phyloP scores from a whole-genome alignment of 1,140 invertebrate species.

The Apis laboriosa region DNA sequence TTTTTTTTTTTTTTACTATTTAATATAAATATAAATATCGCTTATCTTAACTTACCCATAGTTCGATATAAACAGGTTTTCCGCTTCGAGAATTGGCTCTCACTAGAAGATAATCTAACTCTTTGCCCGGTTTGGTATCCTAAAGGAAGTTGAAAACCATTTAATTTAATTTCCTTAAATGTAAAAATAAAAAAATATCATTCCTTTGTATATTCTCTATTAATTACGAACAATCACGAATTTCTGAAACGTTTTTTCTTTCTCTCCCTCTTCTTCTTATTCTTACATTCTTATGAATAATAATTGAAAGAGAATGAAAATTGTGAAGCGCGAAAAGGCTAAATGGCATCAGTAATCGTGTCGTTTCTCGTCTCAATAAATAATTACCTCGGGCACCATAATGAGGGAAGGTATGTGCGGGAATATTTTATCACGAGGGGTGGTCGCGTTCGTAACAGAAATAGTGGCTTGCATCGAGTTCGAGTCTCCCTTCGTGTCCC shows the following conservation, averaged over 20 bases:
- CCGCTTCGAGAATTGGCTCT: conserved; percentile 88
- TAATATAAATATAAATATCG: neutral
- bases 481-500: conserved; percentile 88
- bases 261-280: too few species aligned
- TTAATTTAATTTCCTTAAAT: too few species aligned
- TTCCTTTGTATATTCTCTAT: too few species aligned
- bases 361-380: conserved; percentile 2
- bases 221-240: too few species aligned
- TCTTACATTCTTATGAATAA: too few species aligned
- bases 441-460: conserved; percentile 90
- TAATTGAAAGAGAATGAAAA: neutral
- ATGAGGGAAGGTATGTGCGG: conserved; percentile 91
- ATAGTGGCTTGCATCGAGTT: conserved; percentile 90
- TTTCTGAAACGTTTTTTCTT: too few species aligned
- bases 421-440: conserved; percentile 89
- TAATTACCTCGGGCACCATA: conserved; percentile 88
- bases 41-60: conserved; percentile 85
- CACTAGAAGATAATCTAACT: conserved; percentile 90
- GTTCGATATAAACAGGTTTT: conserved; percentile 89
- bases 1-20: too few species aligned
- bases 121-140: conserved; percentile 89
- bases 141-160: conserved; percentile 66
- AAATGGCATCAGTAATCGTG: neutral
- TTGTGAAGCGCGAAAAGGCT: neutral
- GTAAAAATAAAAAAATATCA: too few species aligned